phyloP scores from a whole-genome alignment of 2,797 vertebrate genomes.

The Sebastes melanostomus region DNA sequence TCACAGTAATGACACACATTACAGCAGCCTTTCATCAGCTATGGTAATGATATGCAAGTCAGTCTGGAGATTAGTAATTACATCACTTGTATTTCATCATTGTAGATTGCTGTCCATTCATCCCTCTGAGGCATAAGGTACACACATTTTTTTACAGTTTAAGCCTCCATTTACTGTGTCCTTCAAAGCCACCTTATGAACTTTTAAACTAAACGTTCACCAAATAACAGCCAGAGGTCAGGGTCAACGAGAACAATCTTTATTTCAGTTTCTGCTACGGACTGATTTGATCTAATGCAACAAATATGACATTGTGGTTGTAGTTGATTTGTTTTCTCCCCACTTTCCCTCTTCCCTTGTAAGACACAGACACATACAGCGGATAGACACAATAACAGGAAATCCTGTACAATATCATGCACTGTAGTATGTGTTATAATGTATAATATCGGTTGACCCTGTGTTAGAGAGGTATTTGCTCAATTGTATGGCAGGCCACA shows the following conservation, averaged over 20 bases:
- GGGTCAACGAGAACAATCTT: neutral
- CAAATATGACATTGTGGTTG: neutral
- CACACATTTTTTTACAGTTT: neutral
- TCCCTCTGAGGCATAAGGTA: neutral
- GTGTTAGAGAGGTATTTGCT: neutral
- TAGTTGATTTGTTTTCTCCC: neutral
- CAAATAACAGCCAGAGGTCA: neutral
- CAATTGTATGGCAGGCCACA: neutral
- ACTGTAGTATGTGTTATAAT: neutral
- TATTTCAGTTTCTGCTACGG: neutral
- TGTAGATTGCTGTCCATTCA: neutral
- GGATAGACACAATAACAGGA: neutral
- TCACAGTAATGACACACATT: neutral
- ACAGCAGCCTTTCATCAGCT: neutral
- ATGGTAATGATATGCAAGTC: neutral
- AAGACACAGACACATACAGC: neutral
- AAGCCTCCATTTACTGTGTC: neutral
- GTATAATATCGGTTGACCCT: neutral
- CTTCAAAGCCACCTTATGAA: neutral
- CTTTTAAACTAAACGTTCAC: neutral
- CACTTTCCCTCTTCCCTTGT: neutral
- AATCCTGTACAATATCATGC: neutral
- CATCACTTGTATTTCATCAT: constrained; percentile 5
- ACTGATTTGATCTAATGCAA: neutral
- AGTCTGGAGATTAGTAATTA: neutral